Evolutionary conservation across 2,888 invertebrate genomes (phyloP), one percentile per base, ranked within the genome.

Genomic region (Nineta flava): DNA sequence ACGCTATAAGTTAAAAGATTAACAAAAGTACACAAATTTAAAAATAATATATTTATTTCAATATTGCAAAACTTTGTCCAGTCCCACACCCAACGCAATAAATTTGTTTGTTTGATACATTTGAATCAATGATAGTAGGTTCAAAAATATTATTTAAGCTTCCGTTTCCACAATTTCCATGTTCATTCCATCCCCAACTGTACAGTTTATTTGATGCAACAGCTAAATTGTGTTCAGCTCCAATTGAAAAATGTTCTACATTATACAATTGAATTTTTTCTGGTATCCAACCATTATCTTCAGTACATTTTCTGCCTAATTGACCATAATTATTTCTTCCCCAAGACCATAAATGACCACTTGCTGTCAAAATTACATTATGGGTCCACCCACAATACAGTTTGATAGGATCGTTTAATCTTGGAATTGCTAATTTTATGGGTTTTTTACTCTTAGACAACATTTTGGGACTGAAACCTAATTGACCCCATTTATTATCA

Each of bases 111-210:
- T 52, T 45, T 9, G 42, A 15, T 17, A 51, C 47, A 55, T 55
- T 59, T 59, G 53, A 53, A 52, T 65, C 59, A 53, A 76, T 64
- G 56, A 62, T 59, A 38, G 61, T 64, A 10, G 75, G 75, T 52
- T 60, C 57, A 45, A 62, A 55, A 35, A 73, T 64, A 57, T 76
- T 66, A 47, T 64, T 61, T 26, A 63, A 66, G 53, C 65, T 65
- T 49, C 77, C 77, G 56, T 77, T 80, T 49, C 88, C 90, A 59
- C 88, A 88, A 62, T 83, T 88, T 38, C 84, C 85, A 67, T 90
- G 90, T 60, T 91, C 90, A 66, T 91, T 90, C 90, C 90, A 91
- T 1, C 90, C 90, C 88, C 90, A 91, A 16, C 82, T 76, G 60
- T 77, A 80, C 6, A 88, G 62, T 32, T 80, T 79, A 51, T 77